A percentile compares a stretch with the other conserved stretches of the same genome.
phyloP scores from a whole-genome alignment of 2,888 invertebrate species.

The Eupelmus urozonus region DNA sequence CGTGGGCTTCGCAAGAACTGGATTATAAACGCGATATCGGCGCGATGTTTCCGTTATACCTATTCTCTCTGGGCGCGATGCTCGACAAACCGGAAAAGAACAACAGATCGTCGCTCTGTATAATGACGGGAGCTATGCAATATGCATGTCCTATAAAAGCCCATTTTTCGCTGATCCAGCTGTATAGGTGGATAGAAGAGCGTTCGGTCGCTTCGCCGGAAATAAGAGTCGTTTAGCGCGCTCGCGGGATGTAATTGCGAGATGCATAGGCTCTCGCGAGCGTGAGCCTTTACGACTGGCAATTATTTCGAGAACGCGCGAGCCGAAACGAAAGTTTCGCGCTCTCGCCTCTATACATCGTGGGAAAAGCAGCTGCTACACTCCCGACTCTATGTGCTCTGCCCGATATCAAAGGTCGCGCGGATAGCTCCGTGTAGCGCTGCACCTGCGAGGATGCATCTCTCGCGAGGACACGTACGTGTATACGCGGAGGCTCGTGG shows the following conservation, averaged over 20 bases:
- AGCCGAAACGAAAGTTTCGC: constrained; percentile 36
- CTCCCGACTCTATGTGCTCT: too few species aligned
- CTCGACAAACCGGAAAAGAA: too few species aligned
- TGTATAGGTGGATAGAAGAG: too few species aligned
- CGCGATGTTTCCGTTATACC: constrained; percentile 2
- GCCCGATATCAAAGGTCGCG: too few species aligned
- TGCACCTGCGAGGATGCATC: too few species aligned
- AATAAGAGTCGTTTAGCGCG: neutral
- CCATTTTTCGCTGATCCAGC: too few species aligned
- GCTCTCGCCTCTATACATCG: neutral
- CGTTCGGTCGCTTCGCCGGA: constrained; percentile 59
- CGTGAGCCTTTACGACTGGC: constrained; percentile 55
- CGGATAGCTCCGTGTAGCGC: too few species aligned
- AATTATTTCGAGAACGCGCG: constrained; percentile 37
- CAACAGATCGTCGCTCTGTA: neutral
- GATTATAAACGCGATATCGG: neutral
- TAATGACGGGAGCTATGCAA: neutral
- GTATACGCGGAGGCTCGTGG: too few species aligned
- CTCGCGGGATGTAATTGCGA: constrained; percentile 5
- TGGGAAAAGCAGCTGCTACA: neutral
- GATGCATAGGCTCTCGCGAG: constrained; percentile 42
- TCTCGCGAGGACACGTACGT: neutral
- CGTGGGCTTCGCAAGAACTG: constrained; percentile 4
- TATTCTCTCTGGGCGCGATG: too few species aligned
- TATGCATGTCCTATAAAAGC: neutral